A percentile compares a stretch with the other conserved stretches of the same genome.
Evolutionary conservation across 30 jellyfish, hydroid and myxozoan species (phyloP).

Genomic region (Cassiopea xamachana): DNA sequence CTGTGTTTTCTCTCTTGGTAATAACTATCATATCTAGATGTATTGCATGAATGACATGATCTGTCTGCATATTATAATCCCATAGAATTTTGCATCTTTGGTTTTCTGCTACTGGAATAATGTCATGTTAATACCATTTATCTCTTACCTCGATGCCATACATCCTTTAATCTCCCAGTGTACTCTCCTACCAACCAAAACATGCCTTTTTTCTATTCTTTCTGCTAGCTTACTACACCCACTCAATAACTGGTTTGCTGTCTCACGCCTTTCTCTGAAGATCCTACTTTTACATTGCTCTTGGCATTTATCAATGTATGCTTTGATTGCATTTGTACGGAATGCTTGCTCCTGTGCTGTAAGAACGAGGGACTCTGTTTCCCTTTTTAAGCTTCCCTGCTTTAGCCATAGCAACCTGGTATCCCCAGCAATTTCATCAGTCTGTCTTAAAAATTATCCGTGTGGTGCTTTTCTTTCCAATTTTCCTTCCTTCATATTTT

Average conservation of each 20-base stretch:
- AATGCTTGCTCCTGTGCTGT: slow-evolving; percentile 18
- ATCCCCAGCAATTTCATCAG: slow-evolving; percentile 3
- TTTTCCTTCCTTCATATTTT: slow-evolving; percentile 1
- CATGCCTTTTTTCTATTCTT: not conserved
- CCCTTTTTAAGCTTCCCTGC: slow-evolving; percentile 14
- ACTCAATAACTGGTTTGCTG: not conserved
- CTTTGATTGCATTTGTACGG: slow-evolving; percentile 8
- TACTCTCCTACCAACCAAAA: slow-evolving; percentile 11
- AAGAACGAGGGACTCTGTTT: not conserved
- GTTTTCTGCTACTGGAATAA: not conserved
- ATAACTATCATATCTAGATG: too few relatives aligned
- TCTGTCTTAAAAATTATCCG: slow-evolving; percentile 8
- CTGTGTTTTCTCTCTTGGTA: too few relatives aligned
- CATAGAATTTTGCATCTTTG: too few relatives aligned
- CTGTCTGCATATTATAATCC: too few relatives aligned
- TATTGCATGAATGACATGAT: too few relatives aligned
- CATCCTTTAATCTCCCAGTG: slow-evolving; percentile 36
- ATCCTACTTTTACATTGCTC: not conserved
- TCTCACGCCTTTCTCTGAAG: slow-evolving; percentile 9
- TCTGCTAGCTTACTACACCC: slow-evolving; percentile 29
- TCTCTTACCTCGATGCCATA: slow-evolving; percentile 10
- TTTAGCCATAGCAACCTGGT: slow-evolving; percentile 15
- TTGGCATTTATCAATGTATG: not conserved
- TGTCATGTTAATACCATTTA: not conserved
- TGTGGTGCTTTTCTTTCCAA: slow-evolving; percentile 13